Evolutionary conservation across 2,797 vertebrate genomes (phyloP).

Genomic region (Eleutherodactylus coqui): DNA sequence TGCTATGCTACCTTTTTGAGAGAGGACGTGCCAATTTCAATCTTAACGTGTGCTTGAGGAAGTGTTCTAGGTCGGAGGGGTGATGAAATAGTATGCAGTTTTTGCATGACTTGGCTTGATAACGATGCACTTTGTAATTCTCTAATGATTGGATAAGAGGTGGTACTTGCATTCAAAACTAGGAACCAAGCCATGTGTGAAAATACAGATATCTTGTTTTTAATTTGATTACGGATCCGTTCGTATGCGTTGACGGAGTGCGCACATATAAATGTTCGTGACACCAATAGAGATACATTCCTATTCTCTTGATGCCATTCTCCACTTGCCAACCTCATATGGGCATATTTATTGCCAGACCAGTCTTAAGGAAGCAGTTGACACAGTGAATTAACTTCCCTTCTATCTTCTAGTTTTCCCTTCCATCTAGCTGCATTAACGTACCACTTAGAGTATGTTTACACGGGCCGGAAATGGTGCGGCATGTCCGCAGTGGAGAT

Average conservation of each 20-base stretch:
- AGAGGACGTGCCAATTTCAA: conserved; percentile 40
- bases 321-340: not conserved
- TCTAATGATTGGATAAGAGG: not conserved
- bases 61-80: not conserved
- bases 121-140: conserved; percentile 45
- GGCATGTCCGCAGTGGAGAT: too few relatives aligned
- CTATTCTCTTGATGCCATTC: conserved; percentile 45
- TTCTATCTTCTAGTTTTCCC: not conserved
- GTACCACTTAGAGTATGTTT: too few relatives aligned
- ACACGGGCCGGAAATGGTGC: too few relatives aligned
- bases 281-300: conserved; percentile 36
- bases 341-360: not conserved
- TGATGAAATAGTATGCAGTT: not conserved
- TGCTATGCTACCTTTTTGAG: conserved; percentile 31
- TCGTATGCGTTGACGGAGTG: not conserved
- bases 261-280: not conserved
- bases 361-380: not conserved
- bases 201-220: not conserved
- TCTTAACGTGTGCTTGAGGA: not conserved
- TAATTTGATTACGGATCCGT: not conserved
- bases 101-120: conserved; percentile 31
- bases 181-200: conserved; percentile 37
- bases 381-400: not conserved
- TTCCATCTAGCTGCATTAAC: not conserved
- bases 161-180: not conserved